These are phyloP conservation scores for Battus philenor DNA, from an alignment of 1,140 invertebrate species.

Conservation along the genomic window DNA sequence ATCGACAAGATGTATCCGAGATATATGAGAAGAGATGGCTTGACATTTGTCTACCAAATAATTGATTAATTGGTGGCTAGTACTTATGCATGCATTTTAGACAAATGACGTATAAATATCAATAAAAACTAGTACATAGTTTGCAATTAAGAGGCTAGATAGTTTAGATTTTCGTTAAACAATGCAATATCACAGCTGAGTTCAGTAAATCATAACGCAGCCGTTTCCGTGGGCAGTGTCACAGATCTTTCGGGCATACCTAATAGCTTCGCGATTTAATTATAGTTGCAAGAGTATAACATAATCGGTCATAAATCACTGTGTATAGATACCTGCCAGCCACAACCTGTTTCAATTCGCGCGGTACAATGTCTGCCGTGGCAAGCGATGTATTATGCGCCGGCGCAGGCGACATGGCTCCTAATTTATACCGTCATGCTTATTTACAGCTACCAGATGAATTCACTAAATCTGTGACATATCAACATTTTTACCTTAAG, in stretches of 20 bases:
- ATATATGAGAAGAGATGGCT: too few relatives aligned
- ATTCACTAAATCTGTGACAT: constrained; percentile 35
- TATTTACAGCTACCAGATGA: constrained; percentile 45
- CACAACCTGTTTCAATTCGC: constrained; percentile 72
- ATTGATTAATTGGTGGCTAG: too few relatives aligned
- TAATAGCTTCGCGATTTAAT: constrained; percentile 70
- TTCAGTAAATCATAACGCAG: constrained; percentile 55
- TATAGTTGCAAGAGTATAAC: constrained; percentile 57
- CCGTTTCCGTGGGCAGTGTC: constrained; percentile 61
- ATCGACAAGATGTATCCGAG: too few relatives aligned
- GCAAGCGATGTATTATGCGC: constrained; percentile 44
- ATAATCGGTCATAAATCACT: constrained; percentile 71
- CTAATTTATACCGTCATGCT: constrained; percentile 73
- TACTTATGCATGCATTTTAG: too few relatives aligned
- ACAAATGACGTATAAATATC: too few relatives aligned
- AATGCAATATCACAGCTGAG: constrained; percentile 53
- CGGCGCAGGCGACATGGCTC: constrained; percentile 37
- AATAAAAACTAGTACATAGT: too few relatives aligned
- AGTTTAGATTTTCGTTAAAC: constrained; percentile 36
- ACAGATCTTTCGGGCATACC: constrained; percentile 60
- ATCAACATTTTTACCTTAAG: constrained; percentile 43
- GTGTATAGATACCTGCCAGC: constrained; percentile 68
- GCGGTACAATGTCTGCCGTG: constrained; percentile 48
- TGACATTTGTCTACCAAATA: too few relatives aligned
- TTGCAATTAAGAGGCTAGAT: too few relatives aligned